Evolutionary conservation across 2,113 vertebrate species (phyloP), one percentile per base, ranked within the genome.

Genomic region (Carlito syrichta): DNA sequence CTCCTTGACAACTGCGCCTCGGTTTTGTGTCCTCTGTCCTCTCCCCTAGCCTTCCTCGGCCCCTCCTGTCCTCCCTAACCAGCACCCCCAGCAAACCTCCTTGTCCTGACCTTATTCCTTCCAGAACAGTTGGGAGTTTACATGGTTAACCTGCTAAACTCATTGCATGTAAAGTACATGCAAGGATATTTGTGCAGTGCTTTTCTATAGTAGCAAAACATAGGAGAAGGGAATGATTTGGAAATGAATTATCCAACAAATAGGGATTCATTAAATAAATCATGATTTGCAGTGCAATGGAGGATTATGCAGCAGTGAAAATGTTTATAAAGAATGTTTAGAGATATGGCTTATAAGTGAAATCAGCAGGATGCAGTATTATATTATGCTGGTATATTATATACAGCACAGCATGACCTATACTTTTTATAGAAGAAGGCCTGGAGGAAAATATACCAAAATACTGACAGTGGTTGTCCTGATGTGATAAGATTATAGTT

Each of bases 301-400:
- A 94, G n/a, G n/a, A n/a, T 88, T 95, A 48, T 88, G 16, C 54
- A 91, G 23, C 38, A 50, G 20, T 92, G 81, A 85, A 84, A 84
- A 71, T 79, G 78, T 52, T 73, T 85, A 43, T 58, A 77, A 90
- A 96, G 74, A 76, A 62, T 52, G 71, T 77, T 92, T 66, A 77
- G 79, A 91, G 35, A 84, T 45, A 45, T 78, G 48, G 56, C 68
- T 56, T 89, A 60, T 69, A 62, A 95, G 48, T 73, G 79, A 92
- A 97, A 95, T 50, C 66, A 96, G 52, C 81, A 94, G 40, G 85
- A 73, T 76, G 69, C 12, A 83, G 9, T 93, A 60, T 86, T 77
- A 74, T 43, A 68, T 68, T n/a, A n/a, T n/a, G n/a, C n/a, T n/a
- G n/a, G n/a, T n/a, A n/a, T n/a, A n/a, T n/a, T n/a, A n/a, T n/a